Percentiles rank a stretch among this genome's conserved stretches.
Conservation (phyloP, 2,888 invertebrate genomes). For the Oegoconia quadripuncta region DNA sequence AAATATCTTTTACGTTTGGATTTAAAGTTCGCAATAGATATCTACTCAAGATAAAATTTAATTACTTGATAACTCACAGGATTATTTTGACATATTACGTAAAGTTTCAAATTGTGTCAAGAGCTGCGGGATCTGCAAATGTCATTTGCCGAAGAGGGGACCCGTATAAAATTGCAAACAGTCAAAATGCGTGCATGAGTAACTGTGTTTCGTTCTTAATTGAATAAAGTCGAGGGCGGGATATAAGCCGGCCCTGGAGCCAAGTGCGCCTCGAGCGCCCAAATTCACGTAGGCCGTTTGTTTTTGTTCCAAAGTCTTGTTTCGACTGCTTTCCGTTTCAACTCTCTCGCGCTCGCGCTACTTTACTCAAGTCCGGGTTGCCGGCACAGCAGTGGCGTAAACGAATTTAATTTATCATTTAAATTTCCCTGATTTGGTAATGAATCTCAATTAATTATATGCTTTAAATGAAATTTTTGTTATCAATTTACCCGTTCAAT, state of each 20-base stretch:
- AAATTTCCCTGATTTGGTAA: conserved; percentile 6
- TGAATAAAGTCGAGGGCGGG: conserved; percentile 63
- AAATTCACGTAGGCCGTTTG: conserved; percentile 51
- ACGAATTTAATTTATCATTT: conserved; percentile 3
- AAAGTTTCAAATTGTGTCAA: conserved; percentile 13
- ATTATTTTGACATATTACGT: conserved; percentile 9
- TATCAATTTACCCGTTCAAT: conserved; percentile 21
- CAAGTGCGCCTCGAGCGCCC: conserved; percentile 38
- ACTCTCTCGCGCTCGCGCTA: conserved; percentile 28
- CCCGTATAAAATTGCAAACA: conserved; percentile 44
- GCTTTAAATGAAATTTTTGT: conserved; percentile 4
- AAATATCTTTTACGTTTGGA: too few species aligned
- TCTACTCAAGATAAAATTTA: too few species aligned
- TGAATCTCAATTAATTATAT: conserved; percentile 5
- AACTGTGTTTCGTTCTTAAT: conserved; percentile 55
- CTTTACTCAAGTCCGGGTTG: conserved; percentile 10
- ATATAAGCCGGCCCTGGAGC: conserved; percentile 44
- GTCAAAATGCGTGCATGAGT: conserved; percentile 41
- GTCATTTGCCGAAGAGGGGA: conserved; percentile 45
- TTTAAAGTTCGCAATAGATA: too few species aligned
- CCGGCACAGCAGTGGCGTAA: background rate
- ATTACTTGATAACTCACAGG: too few species aligned
- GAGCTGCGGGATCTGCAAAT: conserved; percentile 25
- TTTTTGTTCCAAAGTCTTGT: conserved; percentile 42
- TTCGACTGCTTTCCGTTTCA: conserved; percentile 39